These are phyloP conservation scores for Brotula barbata DNA, from an alignment of 2,797 vertebrate genomes.

Conservation along the genomic window DNA sequence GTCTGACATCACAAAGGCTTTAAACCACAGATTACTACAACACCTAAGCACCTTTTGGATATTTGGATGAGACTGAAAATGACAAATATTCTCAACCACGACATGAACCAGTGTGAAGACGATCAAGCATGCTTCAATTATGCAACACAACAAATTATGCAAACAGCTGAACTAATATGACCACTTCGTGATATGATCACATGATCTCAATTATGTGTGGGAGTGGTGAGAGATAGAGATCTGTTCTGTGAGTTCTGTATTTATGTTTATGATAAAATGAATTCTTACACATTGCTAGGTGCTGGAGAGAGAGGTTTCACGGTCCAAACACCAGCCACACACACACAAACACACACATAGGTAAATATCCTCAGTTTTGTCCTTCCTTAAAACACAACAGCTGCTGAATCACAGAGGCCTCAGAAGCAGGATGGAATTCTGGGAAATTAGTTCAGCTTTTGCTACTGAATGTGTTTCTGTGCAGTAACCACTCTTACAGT, in stretches of 20 bases:
- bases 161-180: constrained; percentile 7
- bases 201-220: constrained; percentile 1
- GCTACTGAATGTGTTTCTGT: constrained; percentile 38
- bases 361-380: constrained; percentile 24
- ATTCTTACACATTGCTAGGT: constrained; percentile 37
- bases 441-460: constrained; percentile 32
- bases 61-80: constrained; percentile 23
- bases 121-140: constrained; percentile 7
- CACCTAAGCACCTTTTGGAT: constrained; percentile 41
- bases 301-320: constrained; percentile 39
- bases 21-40: constrained; percentile 36
- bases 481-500: constrained; percentile 26
- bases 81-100: not conserved
- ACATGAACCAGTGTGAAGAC: not conserved
- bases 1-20: constrained; percentile 22
- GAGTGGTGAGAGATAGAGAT: not conserved
- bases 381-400: constrained; percentile 36
- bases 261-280: no score
- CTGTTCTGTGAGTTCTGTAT: no score
- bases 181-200: constrained; percentile 1
- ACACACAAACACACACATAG: constrained; percentile 1
- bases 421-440: constrained; percentile 41
- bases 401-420: constrained; percentile 46
- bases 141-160: not conserved
- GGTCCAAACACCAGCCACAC: constrained; percentile 32